Percentiles rank a stretch among this genome's conserved stretches.
These are phyloP conservation scores for Agrotis ipsilon DNA, from an alignment of 2,888 invertebrate genomes.

Conservation along the genomic window DNA sequence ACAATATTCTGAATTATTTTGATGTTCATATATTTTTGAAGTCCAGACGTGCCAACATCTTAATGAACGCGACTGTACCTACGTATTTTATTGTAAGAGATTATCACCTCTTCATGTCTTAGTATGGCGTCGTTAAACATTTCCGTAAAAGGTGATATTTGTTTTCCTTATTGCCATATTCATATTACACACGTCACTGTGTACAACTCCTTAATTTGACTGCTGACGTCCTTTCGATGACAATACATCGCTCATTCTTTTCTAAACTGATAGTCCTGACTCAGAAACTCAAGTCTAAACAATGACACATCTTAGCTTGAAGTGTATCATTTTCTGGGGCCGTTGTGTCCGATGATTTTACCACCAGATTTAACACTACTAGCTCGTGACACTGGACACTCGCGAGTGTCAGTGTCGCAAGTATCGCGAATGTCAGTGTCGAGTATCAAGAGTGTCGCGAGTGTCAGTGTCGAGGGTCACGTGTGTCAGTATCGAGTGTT, in stretches of 20 bases:
- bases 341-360: neutral
- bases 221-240: neutral
- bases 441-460: too few relatives aligned
- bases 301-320: conserved; percentile 3
- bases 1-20: too few relatives aligned
- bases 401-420: too few relatives aligned
- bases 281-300: neutral
- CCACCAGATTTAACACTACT: too few relatives aligned
- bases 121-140: neutral
- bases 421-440: too few relatives aligned
- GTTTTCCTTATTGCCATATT: neutral
- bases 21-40: too few relatives aligned
- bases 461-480: too few relatives aligned
- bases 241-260: neutral
- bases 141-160: neutral
- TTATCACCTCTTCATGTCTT: neutral
- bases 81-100: neutral
- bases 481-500: too few relatives aligned
- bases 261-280: conserved; percentile 2
- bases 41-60: too few relatives aligned
- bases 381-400: too few relatives aligned
- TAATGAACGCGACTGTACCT: too few relatives aligned
- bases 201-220: too few relatives aligned
- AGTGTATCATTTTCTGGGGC: neutral
- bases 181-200: neutral